Evolutionary conservation across 37 sponge, comb jelly and placozoan genomes (phyloP).

Genomic region (Eunapius fragilis): DNA sequence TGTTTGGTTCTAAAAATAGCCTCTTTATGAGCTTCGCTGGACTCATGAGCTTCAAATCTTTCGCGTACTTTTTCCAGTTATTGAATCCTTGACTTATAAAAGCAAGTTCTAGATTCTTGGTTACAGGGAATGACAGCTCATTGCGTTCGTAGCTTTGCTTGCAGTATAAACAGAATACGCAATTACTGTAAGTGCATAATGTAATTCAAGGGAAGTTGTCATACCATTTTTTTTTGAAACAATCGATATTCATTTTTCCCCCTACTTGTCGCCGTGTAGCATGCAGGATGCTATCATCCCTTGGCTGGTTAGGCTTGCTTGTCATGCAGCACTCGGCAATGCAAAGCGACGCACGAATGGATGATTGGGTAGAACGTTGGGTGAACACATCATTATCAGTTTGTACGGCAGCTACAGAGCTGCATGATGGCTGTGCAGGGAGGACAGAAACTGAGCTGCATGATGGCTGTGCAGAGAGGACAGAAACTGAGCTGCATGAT

Average conservation of each 20-base stretch:
- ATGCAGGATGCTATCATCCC: not conserved
- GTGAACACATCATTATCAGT: not conserved
- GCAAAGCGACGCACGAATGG: not conserved
- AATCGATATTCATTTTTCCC: not conserved
- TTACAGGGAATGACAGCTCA: not conserved
- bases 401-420: not conserved
- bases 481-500: not conserved
- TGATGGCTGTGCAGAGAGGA: not conserved
- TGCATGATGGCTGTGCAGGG: not conserved
- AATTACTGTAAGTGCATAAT: not conserved
- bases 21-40: constrained; percentile 10
- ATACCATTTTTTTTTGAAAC: not conserved
- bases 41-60: constrained; percentile 9
- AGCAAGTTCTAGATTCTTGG: not conserved
- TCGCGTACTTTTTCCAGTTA: constrained; percentile 8
- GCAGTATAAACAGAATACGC: not conserved
- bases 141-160: not conserved
- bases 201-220: not conserved
- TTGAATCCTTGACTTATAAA: constrained; percentile 26
- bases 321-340: not conserved
- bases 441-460: not conserved
- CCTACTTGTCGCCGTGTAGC: not conserved
- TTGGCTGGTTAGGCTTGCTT: not conserved
- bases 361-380: not conserved
- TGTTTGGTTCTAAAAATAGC: constrained; percentile 1